Conservation (phyloP, 2,113 vertebrate genomes). For the Craseonycteris thonglongyai region DNA sequence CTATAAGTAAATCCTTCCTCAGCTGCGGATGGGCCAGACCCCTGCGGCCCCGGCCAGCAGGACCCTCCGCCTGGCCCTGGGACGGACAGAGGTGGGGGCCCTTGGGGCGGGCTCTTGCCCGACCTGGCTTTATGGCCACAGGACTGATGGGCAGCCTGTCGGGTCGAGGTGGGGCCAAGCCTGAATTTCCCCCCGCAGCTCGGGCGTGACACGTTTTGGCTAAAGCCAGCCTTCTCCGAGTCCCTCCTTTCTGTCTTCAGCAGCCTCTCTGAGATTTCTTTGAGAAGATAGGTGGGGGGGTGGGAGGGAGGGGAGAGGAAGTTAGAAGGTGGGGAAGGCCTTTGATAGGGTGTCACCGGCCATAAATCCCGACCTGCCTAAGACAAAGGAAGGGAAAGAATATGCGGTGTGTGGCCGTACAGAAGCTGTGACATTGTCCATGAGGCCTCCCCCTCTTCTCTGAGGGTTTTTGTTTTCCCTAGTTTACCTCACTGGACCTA, state of each 20-base stretch:
- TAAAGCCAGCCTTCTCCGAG: background rate
- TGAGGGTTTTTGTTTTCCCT: background rate
- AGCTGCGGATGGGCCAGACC: background rate
- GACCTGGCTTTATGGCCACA: background rate
- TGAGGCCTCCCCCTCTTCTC: background rate
- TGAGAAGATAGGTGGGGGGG: background rate
- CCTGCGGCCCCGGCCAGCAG: background rate
- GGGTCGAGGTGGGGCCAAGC: accelerated
- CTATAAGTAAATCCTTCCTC: constrained; percentile 61
- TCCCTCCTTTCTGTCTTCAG: background rate
- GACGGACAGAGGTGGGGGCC: background rate
- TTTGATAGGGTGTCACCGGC: background rate
- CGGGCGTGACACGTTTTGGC: accelerated
- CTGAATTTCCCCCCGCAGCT: background rate
- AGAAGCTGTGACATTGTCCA: background rate
- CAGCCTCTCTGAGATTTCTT: background rate
- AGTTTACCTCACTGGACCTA: background rate
- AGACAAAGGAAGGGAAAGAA: background rate
- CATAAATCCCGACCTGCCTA: background rate
- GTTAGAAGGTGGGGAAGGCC: background rate
- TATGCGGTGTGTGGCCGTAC: accelerated
- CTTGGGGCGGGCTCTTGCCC: background rate
- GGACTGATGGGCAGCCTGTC: background rate
- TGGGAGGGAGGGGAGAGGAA: background rate
- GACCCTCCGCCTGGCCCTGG: background rate